These are phyloP conservation scores for Mesembrinibis cayennensis DNA, from an alignment of 2,113 vertebrate genomes.

Conservation along the genomic window DNA sequence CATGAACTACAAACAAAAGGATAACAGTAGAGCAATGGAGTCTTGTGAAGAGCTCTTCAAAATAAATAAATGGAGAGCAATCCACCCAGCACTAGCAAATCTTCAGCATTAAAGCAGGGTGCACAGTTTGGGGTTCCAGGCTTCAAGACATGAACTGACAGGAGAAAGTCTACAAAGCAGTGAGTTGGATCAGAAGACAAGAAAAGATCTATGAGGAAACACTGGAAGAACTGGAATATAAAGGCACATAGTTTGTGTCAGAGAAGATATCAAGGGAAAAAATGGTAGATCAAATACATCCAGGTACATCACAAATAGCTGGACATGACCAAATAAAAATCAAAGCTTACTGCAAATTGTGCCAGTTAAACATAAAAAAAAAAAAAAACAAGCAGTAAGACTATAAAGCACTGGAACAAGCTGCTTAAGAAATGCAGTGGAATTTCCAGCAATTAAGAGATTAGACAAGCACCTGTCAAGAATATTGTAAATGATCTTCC, in stretches of 20 bases:
- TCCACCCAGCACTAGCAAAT: not conserved
- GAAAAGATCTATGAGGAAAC: not conserved
- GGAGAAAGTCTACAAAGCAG: not conserved
- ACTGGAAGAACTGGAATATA: not conserved
- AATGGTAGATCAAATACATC: not conserved
- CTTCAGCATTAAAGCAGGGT: not conserved
- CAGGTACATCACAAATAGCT: not conserved
- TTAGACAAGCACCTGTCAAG: slow-evolving; percentile 7
- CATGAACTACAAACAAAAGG: not conserved
- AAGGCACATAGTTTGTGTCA: not conserved
- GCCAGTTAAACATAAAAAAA: not conserved
- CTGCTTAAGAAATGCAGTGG: not conserved
- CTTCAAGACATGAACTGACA: not conserved
- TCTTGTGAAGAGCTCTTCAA: not conserved
- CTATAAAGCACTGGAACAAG: not conserved
- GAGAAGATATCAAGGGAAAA: not conserved
- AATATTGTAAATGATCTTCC: not conserved
- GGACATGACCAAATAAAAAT: not conserved
- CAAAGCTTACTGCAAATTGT: not conserved
- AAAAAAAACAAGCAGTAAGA: not conserved
- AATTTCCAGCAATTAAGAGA: slow-evolving; percentile 33
- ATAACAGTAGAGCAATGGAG: not conserved
- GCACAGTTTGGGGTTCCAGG: too few species aligned
- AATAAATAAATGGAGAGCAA: not conserved
- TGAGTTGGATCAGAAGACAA: not conserved